A percentile compares a stretch with the other conserved stretches of the same genome.
Conservation (phyloP, 2,797 vertebrate genomes). For the Crenichthys baileyi region DNA sequence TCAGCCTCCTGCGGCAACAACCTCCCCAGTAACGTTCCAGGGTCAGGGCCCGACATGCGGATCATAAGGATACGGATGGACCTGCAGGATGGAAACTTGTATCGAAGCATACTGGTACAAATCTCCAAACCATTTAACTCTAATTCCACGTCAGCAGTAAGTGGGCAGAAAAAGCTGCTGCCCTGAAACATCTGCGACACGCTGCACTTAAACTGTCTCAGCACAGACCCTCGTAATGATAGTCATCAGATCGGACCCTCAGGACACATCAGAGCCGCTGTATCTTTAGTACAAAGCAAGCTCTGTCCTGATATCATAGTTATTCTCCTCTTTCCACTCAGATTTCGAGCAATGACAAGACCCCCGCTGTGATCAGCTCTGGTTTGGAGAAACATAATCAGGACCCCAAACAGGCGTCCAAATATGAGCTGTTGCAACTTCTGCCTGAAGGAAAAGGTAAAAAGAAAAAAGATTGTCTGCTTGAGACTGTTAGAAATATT, state of each 20-base stretch:
- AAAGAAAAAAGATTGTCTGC: neutral
- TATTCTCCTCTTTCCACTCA: slow-evolving; percentile 60
- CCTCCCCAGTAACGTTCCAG: slow-evolving; percentile 62
- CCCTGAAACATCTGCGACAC: slow-evolving; percentile 30
- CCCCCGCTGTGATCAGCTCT: slow-evolving; percentile 86
- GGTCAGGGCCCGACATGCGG: slow-evolving; percentile 84
- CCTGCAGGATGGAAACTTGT: slow-evolving; percentile 88
- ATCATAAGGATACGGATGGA: slow-evolving; percentile 91
- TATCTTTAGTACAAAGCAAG: slow-evolving; percentile 51
- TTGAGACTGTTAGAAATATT: neutral
- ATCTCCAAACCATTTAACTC: neutral
- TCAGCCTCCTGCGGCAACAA: slow-evolving; percentile 83
- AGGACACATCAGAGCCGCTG: slow-evolving; percentile 24
- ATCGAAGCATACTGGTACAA: slow-evolving; percentile 90
- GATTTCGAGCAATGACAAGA: slow-evolving; percentile 94
- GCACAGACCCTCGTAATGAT: slow-evolving; percentile 48
- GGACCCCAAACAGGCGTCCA: slow-evolving; percentile 79
- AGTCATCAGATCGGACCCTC: slow-evolving; percentile 49
- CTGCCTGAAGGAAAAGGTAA: slow-evolving; percentile 89
- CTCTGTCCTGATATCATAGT: slow-evolving; percentile 35
- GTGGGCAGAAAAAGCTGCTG: slow-evolving; percentile 1
- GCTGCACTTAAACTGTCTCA: slow-evolving; percentile 28
- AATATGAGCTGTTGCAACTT: slow-evolving; percentile 89
- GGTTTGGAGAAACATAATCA: slow-evolving; percentile 92
- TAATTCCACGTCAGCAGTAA: slow-evolving; percentile 4